These are phyloP conservation scores for Bombus impatiens DNA, from an alignment of 1,140 invertebrate genomes.

Conservation along the genomic window DNA sequence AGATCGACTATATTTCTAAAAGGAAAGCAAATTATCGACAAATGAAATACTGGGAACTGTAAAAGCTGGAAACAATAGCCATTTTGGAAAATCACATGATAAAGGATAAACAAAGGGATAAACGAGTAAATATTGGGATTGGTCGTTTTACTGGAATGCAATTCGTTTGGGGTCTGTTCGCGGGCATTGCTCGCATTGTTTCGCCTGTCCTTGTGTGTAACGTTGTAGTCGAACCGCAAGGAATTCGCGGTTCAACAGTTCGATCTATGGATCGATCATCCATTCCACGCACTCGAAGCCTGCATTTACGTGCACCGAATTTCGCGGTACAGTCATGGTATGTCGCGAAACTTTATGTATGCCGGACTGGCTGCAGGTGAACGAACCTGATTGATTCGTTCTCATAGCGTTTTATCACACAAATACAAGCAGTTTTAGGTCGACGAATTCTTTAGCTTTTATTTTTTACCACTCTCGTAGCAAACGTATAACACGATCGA, in stretches of 20 bases:
- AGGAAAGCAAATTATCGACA: too few species aligned
- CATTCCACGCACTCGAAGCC: constrained; percentile 42
- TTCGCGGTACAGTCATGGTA: constrained; percentile 37
- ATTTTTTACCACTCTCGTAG: too few species aligned
- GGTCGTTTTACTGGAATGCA: constrained; percentile 17
- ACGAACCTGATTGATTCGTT: constrained; percentile 57
- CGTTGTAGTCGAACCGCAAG: constrained; percentile 30
- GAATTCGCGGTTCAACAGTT: constrained; percentile 42
- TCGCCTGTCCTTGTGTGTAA: constrained; percentile 1
- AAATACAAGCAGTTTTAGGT: neutral
- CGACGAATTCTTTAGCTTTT: constrained; percentile 10
- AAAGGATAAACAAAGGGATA: neutral
- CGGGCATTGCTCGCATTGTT: constrained; percentile 28
- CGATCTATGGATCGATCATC: constrained; percentile 43
- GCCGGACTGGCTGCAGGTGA: constrained; percentile 58
- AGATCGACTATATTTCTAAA: too few species aligned
- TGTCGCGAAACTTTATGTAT: constrained; percentile 51
- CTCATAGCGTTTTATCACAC: neutral
- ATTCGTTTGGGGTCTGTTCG: constrained; percentile 21
- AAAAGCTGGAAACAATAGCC: too few species aligned
- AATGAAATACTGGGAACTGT: too few species aligned
- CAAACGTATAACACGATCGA: too few species aligned
- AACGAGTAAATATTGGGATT: constrained; percentile 16
- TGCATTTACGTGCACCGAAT: constrained; percentile 51
- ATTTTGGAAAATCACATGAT: too few species aligned